phyloP scores from a whole-genome alignment of 2,888 invertebrate species.

The Creontiades dilutus region DNA sequence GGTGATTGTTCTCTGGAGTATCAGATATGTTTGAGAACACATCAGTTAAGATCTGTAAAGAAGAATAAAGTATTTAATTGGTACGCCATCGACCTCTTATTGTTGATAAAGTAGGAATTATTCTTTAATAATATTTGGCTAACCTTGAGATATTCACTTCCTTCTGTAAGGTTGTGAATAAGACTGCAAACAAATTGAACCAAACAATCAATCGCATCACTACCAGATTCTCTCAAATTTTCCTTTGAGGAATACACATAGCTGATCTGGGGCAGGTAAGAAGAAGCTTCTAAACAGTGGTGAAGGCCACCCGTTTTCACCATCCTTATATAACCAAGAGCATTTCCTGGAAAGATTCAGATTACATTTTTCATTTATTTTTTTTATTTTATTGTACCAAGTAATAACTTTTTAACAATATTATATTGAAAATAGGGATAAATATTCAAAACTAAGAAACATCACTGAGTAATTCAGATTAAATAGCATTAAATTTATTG shows the following conservation, averaged over 20 bases:
- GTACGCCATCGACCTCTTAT: too few species aligned
- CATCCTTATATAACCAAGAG: conserved; percentile 96
- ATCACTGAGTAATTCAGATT: too few species aligned
- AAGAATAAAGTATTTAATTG: too few species aligned
- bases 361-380: conserved; percentile 62
- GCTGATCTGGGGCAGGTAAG: conserved; percentile 91
- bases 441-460: too few species aligned
- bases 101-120: too few species aligned
- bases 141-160: conserved; percentile 91
- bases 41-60: conserved; percentile 79
- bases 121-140: too few species aligned
- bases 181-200: conserved; percentile 89
- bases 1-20: conserved; percentile 84
- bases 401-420: too few species aligned
- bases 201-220: conserved; percentile 85
- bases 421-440: too few species aligned
- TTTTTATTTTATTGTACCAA: too few species aligned
- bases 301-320: conserved; percentile 96
- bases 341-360: conserved; percentile 83
- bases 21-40: conserved; percentile 83
- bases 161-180: conserved; percentile 90
- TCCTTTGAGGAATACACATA: conserved; percentile 83
- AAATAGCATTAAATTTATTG: too few species aligned
- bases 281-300: conserved; percentile 93
- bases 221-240: conserved; percentile 82